Base-by-base conservation (phyloP, 2,113 vertebrate species). In the Hippocampus barbouri region DNA sequence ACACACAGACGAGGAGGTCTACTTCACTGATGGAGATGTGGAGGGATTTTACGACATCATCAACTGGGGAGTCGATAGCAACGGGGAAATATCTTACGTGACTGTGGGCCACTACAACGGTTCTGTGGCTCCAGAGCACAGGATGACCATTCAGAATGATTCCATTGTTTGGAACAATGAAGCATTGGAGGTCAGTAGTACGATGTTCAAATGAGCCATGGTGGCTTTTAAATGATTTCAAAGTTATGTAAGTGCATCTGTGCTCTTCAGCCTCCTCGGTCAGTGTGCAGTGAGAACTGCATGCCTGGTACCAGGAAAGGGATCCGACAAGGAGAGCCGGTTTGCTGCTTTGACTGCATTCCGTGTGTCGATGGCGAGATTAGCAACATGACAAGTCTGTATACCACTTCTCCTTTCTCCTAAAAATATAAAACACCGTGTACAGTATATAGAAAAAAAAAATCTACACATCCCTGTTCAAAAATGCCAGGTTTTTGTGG, bases 341-440 rank as follows among this genome's bases (percentile, higher is more conserved):
- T 93, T 23, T 94, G 93, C 83, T 94, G 93, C 79, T 95, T 94
- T n/a, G 92, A 95, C 83, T 94, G 93, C n/a, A 94, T 95, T 79
- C 91, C 86, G 0, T 94, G 93, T 83, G 93, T 94, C 2, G 93
- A 94, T 15, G 94, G 94, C 69, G 91, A 93, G 21, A 89, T 94
- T 75, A 92, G 92, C 69, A 83, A 86, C 79, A 43, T 78, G 25
- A 90, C 91, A 54, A 92, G 93, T 95, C 70, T 84, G 65, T 25
- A 64, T 38, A 61, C 21, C 9, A 63, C 15, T 64, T 2, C 47
- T 14, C 38, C 49, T 61, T 16, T 4, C 14, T 12, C 23, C 40
- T 5, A 25, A 65, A 45, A 18, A 25, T 45, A 45, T 23, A 21
- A 65, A 43, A 43, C 16, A 5, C 15, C 8, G 15, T 12, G 27